Evolutionary conservation across 2,888 invertebrate species (phyloP).

Genomic region (Cephus rjabovi): DNA sequence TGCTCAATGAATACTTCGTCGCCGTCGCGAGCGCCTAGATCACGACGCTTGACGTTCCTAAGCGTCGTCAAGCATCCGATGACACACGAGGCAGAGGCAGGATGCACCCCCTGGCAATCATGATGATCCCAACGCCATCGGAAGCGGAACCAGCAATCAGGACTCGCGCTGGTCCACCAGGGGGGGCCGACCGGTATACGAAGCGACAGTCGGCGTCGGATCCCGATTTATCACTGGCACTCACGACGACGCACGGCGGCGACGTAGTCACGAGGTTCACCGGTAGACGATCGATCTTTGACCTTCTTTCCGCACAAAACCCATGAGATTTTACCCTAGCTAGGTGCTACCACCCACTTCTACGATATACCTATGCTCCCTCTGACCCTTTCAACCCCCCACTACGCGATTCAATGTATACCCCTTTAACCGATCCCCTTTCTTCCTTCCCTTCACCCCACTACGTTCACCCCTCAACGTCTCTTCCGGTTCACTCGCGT

Average conservation of each 20-base stretch:
- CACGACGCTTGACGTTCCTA: background rate
- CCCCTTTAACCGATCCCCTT: slow-evolving; percentile 15
- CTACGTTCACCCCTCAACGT: background rate
- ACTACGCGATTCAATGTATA: slow-evolving; percentile 9
- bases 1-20: background rate
- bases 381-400: slow-evolving; percentile 16
- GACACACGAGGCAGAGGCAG: background rate
- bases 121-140: background rate
- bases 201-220: background rate
- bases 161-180: background rate
- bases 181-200: background rate
- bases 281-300: slow-evolving; percentile 51
- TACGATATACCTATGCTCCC: background rate
- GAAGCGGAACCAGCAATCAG: background rate
- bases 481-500: background rate
- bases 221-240: background rate
- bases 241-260: background rate
- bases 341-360: background rate
- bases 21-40: background rate
- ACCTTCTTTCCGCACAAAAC: slow-evolving; percentile 49
- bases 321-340: slow-evolving; percentile 30
- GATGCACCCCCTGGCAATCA: background rate
- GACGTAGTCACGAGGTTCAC: slow-evolving; percentile 25
- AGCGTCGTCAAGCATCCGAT: background rate
- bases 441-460: slow-evolving; percentile 15